These are phyloP conservation scores for Megalurothrips usitatus DNA, from an alignment of 2,888 invertebrate species.

Conservation along the genomic window DNA sequence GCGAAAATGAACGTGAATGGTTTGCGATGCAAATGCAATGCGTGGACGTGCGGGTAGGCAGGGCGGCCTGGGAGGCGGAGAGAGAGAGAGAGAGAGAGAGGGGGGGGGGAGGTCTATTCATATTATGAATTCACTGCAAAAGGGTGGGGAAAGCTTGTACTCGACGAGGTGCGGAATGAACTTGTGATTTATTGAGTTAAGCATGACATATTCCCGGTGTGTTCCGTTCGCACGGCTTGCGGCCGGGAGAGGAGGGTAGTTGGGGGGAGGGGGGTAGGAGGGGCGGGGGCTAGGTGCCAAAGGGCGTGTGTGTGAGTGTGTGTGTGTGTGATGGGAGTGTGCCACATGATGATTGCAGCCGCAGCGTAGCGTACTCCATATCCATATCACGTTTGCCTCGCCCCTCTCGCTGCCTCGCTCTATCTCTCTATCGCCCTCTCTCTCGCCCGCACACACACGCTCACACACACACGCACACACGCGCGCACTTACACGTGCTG, in stretches of 20 bases:
- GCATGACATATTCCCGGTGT: constrained; percentile 28
- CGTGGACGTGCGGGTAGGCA: background rate
- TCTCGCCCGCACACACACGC: too few species aligned
- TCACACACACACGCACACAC: too few species aligned
- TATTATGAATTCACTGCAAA: constrained; percentile 9
- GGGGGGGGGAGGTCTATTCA: background rate
- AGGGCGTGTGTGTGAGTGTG: background rate
- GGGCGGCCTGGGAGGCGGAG: background rate
- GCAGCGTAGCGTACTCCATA: background rate
- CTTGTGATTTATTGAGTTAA: constrained; percentile 20
- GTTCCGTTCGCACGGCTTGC: constrained; percentile 27
- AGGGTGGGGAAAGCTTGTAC: constrained; percentile 30
- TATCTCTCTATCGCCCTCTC: too few species aligned
- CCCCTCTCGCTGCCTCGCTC: too few species aligned
- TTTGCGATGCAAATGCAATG: background rate
- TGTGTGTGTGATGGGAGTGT: background rate
- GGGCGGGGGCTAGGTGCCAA: background rate
- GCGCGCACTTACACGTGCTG: too few species aligned
- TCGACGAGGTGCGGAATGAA: constrained; percentile 14
- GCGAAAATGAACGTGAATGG: background rate
- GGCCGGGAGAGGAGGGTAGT: too few species aligned
- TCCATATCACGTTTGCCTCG: background rate
- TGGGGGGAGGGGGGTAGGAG: too few species aligned
- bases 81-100: background rate
- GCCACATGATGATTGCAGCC: background rate